Conservation (phyloP, 2,797 vertebrate genomes). For the Okamejei kenojei region DNA sequence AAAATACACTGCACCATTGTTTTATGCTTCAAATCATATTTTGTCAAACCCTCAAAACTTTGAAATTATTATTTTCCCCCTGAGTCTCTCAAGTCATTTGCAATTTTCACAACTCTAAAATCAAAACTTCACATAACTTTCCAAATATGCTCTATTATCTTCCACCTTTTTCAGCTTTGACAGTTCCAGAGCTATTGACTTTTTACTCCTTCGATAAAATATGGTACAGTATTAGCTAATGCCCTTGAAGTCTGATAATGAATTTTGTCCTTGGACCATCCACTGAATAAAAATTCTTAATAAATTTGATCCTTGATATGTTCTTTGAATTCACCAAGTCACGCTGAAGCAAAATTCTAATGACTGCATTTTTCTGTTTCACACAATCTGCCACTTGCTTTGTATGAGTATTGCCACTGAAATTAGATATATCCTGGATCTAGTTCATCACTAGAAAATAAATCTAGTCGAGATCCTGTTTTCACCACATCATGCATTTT, state of each 20-base stretch:
- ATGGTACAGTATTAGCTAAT: too few relatives aligned
- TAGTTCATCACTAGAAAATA: neutral
- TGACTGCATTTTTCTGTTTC: neutral
- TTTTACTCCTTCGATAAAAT: neutral
- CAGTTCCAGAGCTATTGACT: neutral
- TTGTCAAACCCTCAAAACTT: neutral
- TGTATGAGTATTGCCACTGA: neutral
- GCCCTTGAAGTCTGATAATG: neutral
- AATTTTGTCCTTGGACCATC: neutral
- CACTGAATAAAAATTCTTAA: neutral
- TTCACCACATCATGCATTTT: neutral
- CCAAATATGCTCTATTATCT: neutral
- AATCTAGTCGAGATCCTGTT: neutral
- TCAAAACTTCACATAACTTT: neutral
- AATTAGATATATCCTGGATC: neutral
- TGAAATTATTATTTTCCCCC: neutral
- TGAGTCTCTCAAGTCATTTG: neutral
- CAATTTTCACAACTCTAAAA: neutral
- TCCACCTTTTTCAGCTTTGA: neutral
- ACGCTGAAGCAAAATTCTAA: neutral
- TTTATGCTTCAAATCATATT: neutral
- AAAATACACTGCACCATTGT: too few relatives aligned
- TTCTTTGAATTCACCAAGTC: neutral
- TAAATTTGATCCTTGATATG: neutral
- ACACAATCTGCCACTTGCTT: neutral